Percentiles rank a stretch among this genome's conserved stretches.
These are phyloP conservation scores for Marmota flaviventris DNA, from an alignment of 2,113 vertebrate species.

Conservation along the genomic window DNA sequence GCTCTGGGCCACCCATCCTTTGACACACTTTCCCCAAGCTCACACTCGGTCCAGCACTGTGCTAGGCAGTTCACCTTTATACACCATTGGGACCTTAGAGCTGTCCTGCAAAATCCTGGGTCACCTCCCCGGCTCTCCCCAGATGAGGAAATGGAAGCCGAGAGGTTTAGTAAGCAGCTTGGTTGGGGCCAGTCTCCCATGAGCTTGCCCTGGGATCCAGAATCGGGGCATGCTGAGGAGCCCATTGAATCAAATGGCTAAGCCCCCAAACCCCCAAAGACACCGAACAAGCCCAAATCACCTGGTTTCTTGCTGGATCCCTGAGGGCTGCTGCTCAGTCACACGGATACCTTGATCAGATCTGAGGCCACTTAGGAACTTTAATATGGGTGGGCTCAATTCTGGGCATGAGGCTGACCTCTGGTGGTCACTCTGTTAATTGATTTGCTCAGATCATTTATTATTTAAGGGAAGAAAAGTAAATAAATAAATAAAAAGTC, in stretches of 20 bases:
- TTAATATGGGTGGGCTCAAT: background rate
- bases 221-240: background rate
- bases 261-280: background rate
- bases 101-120: background rate
- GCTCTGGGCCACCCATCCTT: too few relatives aligned
- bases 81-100: background rate
- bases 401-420: conserved; percentile 60
- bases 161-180: background rate
- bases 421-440: conserved; percentile 60
- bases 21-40: background rate
- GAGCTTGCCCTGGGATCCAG: background rate
- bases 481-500: background rate
- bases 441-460: background rate
- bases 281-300: background rate
- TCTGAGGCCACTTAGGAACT: background rate
- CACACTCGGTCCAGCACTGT: background rate
- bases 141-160: background rate
- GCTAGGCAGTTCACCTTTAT: background rate
- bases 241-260: background rate
- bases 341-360: background rate
- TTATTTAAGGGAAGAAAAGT: background rate
- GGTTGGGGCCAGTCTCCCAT: background rate
- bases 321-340: background rate
- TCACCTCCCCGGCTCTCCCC: background rate
- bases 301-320: background rate